Evolutionary conservation across 23 tunicate genomes (phyloP).

Genomic region (Ciona savignyi): DNA sequence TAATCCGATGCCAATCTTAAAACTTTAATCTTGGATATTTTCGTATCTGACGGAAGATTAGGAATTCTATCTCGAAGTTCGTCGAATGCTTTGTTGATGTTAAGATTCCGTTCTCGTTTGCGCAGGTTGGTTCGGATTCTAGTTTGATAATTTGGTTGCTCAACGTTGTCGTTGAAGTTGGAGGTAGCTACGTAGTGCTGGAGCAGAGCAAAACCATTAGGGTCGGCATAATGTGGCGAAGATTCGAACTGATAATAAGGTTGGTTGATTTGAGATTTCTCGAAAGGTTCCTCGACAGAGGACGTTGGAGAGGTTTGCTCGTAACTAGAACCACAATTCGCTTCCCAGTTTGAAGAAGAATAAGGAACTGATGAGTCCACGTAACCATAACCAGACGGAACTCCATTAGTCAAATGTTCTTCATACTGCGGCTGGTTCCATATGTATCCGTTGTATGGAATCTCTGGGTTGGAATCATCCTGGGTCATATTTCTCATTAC

Average conservation of each 20-base stretch:
- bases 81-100: constrained; percentile 62
- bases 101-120: constrained; percentile 56
- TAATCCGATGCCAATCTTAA: constrained; percentile 55
- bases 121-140: constrained; percentile 43
- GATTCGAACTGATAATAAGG: background rate
- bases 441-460: background rate
- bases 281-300: background rate
- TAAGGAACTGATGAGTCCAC: background rate
- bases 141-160: background rate
- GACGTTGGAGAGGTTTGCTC: background rate
- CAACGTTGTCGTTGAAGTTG: background rate
- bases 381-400: background rate
- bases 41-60: constrained; percentile 62
- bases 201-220: background rate
- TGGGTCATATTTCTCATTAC: background rate
- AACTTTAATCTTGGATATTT: constrained; percentile 67
- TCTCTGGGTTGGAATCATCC: background rate
- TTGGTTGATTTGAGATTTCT: background rate
- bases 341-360: background rate
- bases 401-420: background rate
- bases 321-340: background rate
- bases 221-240: background rate
- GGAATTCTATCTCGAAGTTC: constrained; percentile 45
- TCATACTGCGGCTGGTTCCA: too few relatives aligned
- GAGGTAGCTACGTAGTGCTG: background rate